Percentiles rank a stretch among this genome's conserved stretches.
phyloP scores from a whole-genome alignment of 2,797 vertebrate species.

The Peromyscus nudipes region DNA sequence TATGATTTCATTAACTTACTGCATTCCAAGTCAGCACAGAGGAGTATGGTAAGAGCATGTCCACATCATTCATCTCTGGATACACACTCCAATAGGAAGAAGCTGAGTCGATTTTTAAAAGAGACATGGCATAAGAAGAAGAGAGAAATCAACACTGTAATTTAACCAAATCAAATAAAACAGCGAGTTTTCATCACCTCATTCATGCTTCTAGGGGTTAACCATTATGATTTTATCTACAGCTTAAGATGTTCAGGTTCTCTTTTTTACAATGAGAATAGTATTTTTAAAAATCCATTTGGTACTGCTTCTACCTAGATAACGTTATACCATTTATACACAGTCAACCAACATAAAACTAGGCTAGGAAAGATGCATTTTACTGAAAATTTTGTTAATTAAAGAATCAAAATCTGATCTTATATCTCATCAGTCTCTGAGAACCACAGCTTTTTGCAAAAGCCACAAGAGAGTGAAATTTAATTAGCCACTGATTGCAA shows the following conservation, averaged over 20 bases:
- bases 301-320: not conserved
- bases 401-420: conserved; percentile 58
- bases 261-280: conserved; percentile 37
- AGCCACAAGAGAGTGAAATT: conserved; percentile 73
- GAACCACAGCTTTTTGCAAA: conserved; percentile 61
- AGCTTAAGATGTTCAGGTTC: conserved; percentile 45
- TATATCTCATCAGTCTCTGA: conserved; percentile 56
- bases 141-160: not conserved
- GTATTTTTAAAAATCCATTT: not conserved
- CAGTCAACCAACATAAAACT: conserved; percentile 23
- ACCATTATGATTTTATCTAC: conserved; percentile 30
- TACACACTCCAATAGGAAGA: conserved; percentile 94
- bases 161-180: conserved; percentile 57
- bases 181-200: not conserved
- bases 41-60: conserved; percentile 94
- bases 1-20: conserved; percentile 85
- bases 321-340: not conserved
- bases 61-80: conserved; percentile 90
- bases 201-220: conserved; percentile 17
- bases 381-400: conserved; percentile 50
- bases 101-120: conserved; percentile 87
- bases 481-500: conserved; percentile 71
- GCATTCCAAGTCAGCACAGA: conserved; percentile 90
- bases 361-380: conserved; percentile 42
- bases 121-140: conserved; percentile 61